Percentiles rank a stretch among this genome's conserved stretches.
phyloP scores from a whole-genome alignment of 2,797 vertebrate genomes.

The Helarctos malayanus region DNA sequence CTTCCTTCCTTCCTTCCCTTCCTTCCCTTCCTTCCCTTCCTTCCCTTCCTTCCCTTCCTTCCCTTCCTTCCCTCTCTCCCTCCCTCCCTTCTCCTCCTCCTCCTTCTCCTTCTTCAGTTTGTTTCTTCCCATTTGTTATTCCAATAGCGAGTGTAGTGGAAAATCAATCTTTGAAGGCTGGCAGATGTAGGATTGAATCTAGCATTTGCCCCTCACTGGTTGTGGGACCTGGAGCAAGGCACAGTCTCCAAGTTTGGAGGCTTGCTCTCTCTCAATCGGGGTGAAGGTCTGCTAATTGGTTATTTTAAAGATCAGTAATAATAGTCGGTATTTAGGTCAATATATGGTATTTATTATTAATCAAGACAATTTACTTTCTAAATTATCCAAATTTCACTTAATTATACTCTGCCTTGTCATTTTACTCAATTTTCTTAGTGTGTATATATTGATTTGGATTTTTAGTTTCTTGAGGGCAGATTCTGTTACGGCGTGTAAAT shows the following conservation, averaged over 20 bases:
- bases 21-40: neutral
- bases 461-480: neutral
- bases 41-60: too few relatives aligned
- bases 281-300: neutral
- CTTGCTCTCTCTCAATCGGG: neutral
- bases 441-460: neutral
- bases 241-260: neutral
- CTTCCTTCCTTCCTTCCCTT: neutral
- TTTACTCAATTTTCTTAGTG: neutral
- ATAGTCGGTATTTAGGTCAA: neutral
- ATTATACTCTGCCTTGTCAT: neutral
- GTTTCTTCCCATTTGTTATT: neutral
- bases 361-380: neutral
- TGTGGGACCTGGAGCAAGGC: neutral
- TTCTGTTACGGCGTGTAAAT: neutral
- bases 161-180: neutral
- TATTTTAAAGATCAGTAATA: neutral
- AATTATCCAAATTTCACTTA: neutral
- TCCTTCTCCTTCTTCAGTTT: neutral
- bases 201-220: neutral
- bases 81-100: neutral
- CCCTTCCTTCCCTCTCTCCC: too few relatives aligned
- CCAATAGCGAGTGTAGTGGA: neutral
- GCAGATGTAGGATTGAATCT: neutral
- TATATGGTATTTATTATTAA: neutral